Evolutionary conservation across 2,888 invertebrate genomes (phyloP).

Genomic region (Orchesella flavescens): DNA sequence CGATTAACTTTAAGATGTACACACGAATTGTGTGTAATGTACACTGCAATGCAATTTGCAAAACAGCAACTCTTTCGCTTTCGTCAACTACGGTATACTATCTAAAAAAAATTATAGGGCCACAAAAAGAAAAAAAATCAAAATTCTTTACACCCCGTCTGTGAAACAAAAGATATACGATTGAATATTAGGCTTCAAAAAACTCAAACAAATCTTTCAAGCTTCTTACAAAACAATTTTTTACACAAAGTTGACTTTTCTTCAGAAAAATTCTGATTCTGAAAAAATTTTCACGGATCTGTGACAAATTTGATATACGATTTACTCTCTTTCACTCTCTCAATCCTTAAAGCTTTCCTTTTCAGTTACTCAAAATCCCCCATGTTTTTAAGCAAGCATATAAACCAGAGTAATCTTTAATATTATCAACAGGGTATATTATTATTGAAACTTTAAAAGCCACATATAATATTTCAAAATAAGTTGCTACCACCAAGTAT

Average conservation of each 20-base stretch:
- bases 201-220: background rate
- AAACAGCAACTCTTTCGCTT: conserved; percentile 41
- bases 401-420: background rate
- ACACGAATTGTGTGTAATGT: background rate
- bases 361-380: background rate
- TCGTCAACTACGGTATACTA: conserved; percentile 47
- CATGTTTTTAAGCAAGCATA: background rate
- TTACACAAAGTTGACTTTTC: background rate
- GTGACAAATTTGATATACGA: conserved; percentile 35
- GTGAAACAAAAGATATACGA: conserved; percentile 38
- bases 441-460: conserved; percentile 6
- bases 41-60: conserved; percentile 33
- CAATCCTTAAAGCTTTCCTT: background rate
- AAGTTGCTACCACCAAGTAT: conserved; percentile 3
- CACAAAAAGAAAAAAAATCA: background rate
- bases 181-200: background rate
- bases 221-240: background rate
- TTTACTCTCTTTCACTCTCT: background rate
- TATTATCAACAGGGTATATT: conserved; percentile 28
- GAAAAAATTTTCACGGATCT: conserved; percentile 7
- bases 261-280: background rate
- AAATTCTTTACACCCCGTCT: conserved; percentile 7
- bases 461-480: background rate
- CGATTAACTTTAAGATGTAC: conserved; percentile 42
- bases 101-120: conserved; percentile 11